These are phyloP conservation scores for Pseudomyrmex dendroicus DNA, from an alignment of 1,140 invertebrate species.

Conservation along the genomic window DNA sequence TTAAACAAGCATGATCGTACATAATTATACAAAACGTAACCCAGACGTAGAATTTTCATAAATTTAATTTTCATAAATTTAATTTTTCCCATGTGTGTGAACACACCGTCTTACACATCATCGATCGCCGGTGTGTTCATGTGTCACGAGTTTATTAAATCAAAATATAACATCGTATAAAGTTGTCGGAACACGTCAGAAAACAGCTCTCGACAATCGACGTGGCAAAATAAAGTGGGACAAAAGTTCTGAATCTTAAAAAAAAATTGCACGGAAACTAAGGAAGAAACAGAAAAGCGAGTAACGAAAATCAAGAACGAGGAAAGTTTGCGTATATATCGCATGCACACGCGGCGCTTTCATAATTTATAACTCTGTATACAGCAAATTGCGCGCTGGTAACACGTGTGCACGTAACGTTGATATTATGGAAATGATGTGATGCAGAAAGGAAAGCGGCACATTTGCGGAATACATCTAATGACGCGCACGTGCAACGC, in stretches of 20 bases:
- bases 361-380: slow-evolving; percentile 45
- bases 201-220: not conserved
- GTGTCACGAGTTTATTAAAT: not conserved
- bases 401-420: slow-evolving; percentile 45
- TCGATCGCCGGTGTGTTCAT: too few relatives aligned
- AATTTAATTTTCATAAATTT: too few relatives aligned
- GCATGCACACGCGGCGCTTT: slow-evolving; percentile 17
- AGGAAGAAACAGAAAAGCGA: too few relatives aligned
- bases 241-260: slow-evolving; percentile 38
- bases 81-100: too few relatives aligned
- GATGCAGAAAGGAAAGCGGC: slow-evolving; percentile 14
- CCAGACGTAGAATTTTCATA: too few relatives aligned
- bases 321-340: slow-evolving; percentile 23
- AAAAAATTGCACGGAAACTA: not conserved
- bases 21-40: too few relatives aligned
- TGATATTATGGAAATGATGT: slow-evolving; percentile 47
- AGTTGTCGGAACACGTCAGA: not conserved
- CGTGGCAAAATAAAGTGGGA: not conserved
- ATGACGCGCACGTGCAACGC: not conserved
- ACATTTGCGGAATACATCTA: slow-evolving; percentile 9
- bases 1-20: too few relatives aligned
- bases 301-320: slow-evolving; percentile 16
- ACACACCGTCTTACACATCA: too few relatives aligned
- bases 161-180: too few relatives aligned
- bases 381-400: slow-evolving; percentile 19